Evolutionary conservation across 2,797 vertebrate species (phyloP).

Genomic region (Tokudaia tokunoshimensis): DNA sequence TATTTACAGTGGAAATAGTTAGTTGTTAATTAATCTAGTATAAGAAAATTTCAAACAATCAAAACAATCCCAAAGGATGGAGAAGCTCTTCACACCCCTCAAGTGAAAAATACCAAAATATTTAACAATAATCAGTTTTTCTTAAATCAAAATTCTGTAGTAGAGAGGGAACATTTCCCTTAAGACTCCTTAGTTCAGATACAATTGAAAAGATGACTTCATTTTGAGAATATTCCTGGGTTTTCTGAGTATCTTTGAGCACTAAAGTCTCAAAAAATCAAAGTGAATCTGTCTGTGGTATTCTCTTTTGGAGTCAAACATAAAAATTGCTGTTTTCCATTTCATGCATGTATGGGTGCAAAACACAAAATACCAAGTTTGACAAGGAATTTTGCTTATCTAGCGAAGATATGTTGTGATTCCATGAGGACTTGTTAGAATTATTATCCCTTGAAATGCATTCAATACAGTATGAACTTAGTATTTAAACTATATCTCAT

Average conservation of each 20-base stretch:
- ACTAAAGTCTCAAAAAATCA: conserved; percentile 68
- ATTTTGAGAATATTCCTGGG: conserved; percentile 73
- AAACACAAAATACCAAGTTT: conserved; percentile 66
- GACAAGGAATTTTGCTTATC: conserved; percentile 68
- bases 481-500: not conserved
- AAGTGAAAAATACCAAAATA: conserved; percentile 88
- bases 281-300: conserved; percentile 75
- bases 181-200: conserved; percentile 81
- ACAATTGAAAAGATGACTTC: conserved; percentile 77
- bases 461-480: not conserved
- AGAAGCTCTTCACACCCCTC: conserved; percentile 74
- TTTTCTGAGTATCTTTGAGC: conserved; percentile 73
- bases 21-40: conserved; percentile 85
- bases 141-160: conserved; percentile 84
- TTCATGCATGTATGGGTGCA: conserved; percentile 65
- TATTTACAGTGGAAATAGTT: conserved; percentile 47
- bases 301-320: conserved; percentile 49
- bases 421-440: conserved; percentile 44
- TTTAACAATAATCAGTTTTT: conserved; percentile 90
- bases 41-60: conserved; percentile 86
- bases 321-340: conserved; percentile 57
- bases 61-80: conserved; percentile 85
- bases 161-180: conserved; percentile 88
- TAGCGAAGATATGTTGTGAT: conserved; percentile 68
- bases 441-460: conserved; percentile 39